Evolutionary conservation across 2,888 invertebrate genomes (phyloP), one percentile per base, ranked within the genome.

Genomic region (Dione juno): DNA sequence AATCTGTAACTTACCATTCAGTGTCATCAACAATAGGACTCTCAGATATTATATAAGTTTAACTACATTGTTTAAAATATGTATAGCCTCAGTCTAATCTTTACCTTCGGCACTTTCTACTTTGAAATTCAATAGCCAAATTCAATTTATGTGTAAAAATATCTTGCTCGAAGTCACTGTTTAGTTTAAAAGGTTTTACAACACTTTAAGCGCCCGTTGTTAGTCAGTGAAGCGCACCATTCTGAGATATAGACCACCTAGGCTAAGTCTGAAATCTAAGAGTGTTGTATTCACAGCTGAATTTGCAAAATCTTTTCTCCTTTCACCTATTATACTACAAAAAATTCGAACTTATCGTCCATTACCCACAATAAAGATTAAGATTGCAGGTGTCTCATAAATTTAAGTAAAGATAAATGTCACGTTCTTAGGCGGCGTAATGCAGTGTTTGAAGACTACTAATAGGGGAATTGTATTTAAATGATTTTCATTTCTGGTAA

Each of bases 101-200:
- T 45, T 48, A 37, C 19, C 14, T 50, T 19, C 64, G 48, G 48
- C 40, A 66, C 45, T 52, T 43, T 40, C 40, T 53, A 21, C 43
- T 48, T 61, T 68, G 48, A 63, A 66, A 59, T 50, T 64, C 37
- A 50, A 64, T 48, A 64, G 64, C 64, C 37, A 37, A 40, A 64
- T 48, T 59, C 41, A 45, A 45, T 50, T 64, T 64, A 5, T 50
- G 16, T 37, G 13, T 14, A 64, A 64, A 64, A 48, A 64, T 64
- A 37, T 50, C 16, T 37, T 64, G 50, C 35, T 28, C 6, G 48
- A 63, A 63, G 13, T 35, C 63, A 63, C 16, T 45, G 45, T 48
- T 63, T 48, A 48, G 63, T 63, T 35, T 48, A 13, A 63, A 63
- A 37, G 48, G 21, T 59, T 41, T 59, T 58, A 58, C 14, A 28